phyloP scores from a whole-genome alignment of 2,113 vertebrate genomes.

The Solea solea region DNA sequence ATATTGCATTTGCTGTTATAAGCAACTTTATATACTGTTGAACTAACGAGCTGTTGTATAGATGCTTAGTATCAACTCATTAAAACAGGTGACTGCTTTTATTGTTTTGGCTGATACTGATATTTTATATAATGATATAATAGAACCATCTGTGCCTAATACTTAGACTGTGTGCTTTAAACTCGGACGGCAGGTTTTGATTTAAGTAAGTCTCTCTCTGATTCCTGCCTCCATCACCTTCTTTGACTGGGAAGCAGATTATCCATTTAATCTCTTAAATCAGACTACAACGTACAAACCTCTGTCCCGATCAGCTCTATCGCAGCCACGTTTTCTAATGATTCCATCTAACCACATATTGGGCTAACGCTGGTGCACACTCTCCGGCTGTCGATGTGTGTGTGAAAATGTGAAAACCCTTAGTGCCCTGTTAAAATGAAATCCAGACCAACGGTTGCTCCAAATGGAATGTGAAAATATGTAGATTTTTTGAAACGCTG shows the following conservation, averaged over 20 bases:
- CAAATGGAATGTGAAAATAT: conserved; percentile 73
- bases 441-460: conserved; percentile 59
- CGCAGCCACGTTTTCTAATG: conserved; percentile 48
- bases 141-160: no score
- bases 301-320: conserved; percentile 54
- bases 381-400: conserved; percentile 52
- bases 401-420: conserved; percentile 26
- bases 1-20: no score
- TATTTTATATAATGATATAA: no score
- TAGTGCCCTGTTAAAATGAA: conserved; percentile 69
- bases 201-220: conserved; percentile 50
- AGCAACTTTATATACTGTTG: no score
- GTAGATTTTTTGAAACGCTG: conserved; percentile 71
- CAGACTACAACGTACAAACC: conserved; percentile 56
- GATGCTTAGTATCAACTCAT: no score
- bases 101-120: no score
- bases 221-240: conserved; percentile 62
- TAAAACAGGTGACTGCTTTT: no score
- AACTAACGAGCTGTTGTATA: no score
- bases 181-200: neutral
- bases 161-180: no score
- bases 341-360: conserved; percentile 57
- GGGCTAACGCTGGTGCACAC: conserved; percentile 34
- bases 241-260: conserved; percentile 67
- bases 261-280: conserved; percentile 77